Conservation (phyloP, 2,113 vertebrate species). For the Dasyurus viverrinus region DNA sequence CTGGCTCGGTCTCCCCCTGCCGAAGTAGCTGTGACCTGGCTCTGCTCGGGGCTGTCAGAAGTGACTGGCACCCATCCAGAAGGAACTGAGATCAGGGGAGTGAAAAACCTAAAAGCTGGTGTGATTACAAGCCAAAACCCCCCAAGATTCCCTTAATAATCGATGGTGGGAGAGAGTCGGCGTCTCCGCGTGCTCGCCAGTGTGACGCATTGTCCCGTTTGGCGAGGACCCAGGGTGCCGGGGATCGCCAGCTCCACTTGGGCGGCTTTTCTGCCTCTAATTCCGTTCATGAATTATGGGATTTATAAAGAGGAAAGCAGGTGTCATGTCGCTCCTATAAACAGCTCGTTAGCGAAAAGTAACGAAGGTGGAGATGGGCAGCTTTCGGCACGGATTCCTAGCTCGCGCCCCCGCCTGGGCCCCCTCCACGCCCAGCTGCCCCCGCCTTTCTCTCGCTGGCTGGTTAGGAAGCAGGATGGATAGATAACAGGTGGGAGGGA, state of each 20-base stretch:
- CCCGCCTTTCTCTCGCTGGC: conserved; percentile 31
- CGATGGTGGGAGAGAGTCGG: conserved; percentile 83
- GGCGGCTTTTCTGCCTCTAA: conserved; percentile 78
- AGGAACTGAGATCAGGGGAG: conserved; percentile 82
- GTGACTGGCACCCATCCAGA: conserved; percentile 74
- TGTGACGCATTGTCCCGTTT: conserved; percentile 79
- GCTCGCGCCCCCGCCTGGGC: background rate
- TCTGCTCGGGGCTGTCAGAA: conserved; percentile 50
- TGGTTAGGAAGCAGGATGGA: conserved; percentile 22
- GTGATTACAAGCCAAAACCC: conserved; percentile 82
- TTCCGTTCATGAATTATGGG: conserved; percentile 85
- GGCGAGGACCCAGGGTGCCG: conserved; percentile 79
- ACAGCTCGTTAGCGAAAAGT: conserved; percentile 82
- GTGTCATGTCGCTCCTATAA: conserved; percentile 80
- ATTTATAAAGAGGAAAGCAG: conserved; percentile 84
- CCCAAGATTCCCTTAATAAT: conserved; percentile 76
- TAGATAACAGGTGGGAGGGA: conserved; percentile 1
- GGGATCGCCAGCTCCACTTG: conserved; percentile 73
- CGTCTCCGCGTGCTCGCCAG: conserved; percentile 79
- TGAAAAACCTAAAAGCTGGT: conserved; percentile 77
- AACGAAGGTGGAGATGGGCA: conserved; percentile 70
- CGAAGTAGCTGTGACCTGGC: background rate
- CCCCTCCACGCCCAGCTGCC: conserved; percentile 28
- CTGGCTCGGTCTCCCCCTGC: conserved; percentile 33
- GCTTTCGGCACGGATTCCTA: conserved; percentile 20